phyloP scores from a whole-genome alignment of 2,797 vertebrate species.

The Tachyglossus aculeatus region DNA sequence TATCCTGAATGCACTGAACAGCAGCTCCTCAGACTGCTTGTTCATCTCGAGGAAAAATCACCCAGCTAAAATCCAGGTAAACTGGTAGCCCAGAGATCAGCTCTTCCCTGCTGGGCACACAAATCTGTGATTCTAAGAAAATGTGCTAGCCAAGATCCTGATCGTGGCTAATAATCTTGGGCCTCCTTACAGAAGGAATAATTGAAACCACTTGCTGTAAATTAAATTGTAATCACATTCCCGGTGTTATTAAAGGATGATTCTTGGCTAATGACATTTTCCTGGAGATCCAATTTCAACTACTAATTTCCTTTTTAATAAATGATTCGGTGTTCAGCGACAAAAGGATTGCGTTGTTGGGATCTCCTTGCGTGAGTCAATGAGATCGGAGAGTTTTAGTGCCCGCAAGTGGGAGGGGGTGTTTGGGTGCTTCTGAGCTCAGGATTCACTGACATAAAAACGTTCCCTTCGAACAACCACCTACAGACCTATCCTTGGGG shows the following conservation, averaged over 20 bases:
- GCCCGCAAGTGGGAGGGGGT: no score
- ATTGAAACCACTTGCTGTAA: constrained; percentile 54
- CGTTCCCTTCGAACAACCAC: no score
- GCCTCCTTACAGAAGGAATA: constrained; percentile 50
- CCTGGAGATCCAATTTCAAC: constrained; percentile 51
- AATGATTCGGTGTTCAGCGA: no score
- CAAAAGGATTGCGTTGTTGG: no score
- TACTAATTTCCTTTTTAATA: constrained; percentile 58
- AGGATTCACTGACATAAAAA: no score
- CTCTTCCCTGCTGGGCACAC: constrained; percentile 24
- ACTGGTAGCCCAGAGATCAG: neutral
- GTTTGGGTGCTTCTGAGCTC: no score
- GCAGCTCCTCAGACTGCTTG: neutral
- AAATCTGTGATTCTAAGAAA: constrained; percentile 7
- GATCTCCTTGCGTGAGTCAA: no score
- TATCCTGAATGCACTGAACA: neutral
- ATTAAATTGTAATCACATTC: constrained; percentile 56
- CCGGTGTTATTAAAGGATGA: constrained; percentile 35
- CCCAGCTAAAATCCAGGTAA: neutral
- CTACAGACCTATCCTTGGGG: no score
- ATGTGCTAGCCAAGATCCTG: constrained; percentile 19
- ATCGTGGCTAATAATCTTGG: constrained; percentile 47
- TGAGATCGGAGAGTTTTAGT: no score
- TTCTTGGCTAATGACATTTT: constrained; percentile 52
- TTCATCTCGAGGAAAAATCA: neutral